Base-by-base conservation (phyloP, 2,113 vertebrate species). In the Percopsis transmontana region DNA sequence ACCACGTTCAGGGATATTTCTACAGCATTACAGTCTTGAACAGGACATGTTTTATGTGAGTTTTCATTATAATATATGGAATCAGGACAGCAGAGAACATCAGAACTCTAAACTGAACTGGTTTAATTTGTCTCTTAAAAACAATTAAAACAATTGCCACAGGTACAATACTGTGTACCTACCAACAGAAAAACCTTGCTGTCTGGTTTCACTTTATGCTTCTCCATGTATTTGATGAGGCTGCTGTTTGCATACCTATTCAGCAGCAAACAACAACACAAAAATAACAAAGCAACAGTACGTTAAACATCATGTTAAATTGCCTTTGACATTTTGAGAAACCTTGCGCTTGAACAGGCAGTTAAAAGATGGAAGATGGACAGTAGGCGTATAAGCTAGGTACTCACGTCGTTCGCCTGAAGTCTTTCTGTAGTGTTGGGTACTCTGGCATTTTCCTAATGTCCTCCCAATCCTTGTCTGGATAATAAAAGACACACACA, bases 401-500 rank as follows among this genome's bases (percentile, higher is more conserved):
- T n/a, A 93, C 97, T 95, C 91, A 99, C 97, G 97, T 98, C 72
- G 96, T 99, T 94, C 97, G 95, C 79, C 97, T 95, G 88, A 99
- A 99, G 83, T 98, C 96, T 70, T 99, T 98, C 80, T 98, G 97
- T 86, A 99, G 93, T 19, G 97, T 99, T 7, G 97, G 96, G 80
- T 98, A 99, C 86, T 99, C 97, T n/a, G 97, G 97, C 97, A 99
- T 99, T 87, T 99, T 99, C 74, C 97, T 89, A 72, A 99, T 99
- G 88, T 99, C 97, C 87, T 99, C 97, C 97, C 97, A 99, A 80
- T 99, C 97, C 91, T 99, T 99, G 92, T 99, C 97, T 99, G 91
- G 56, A 10, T 23, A 75, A 82, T 11, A 74, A 40, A 53, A 40
- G 16, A 4, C 9, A 61, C 2, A 51, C 6, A 54, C 15, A 1